These are phyloP conservation scores for Oreamnos americanus DNA, from an alignment of 2,113 vertebrate species.

Conservation along the genomic window DNA sequence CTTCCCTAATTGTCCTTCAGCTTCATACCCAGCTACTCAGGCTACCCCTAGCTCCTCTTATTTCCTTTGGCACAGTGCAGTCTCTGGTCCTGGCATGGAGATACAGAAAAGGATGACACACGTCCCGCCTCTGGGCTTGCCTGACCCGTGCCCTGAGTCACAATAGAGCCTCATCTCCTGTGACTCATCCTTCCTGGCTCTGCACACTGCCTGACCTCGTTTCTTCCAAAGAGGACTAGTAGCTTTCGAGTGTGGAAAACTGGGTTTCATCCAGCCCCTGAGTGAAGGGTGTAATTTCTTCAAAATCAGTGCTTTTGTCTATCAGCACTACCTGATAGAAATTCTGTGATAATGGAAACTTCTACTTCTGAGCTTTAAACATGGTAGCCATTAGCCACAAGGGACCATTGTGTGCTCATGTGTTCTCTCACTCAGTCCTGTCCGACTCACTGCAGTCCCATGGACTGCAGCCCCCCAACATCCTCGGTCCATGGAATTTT, in stretches of 20 bases:
- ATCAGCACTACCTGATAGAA: not conserved
- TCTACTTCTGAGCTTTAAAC: not conserved
- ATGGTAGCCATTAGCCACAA: not conserved
- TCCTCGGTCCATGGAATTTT: not conserved
- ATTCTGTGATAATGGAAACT: not conserved
- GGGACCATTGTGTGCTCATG: not conserved
- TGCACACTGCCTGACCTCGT: too few species aligned
- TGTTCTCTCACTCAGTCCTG: not conserved
- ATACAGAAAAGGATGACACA: accelerated
- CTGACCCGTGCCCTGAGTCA: not conserved
- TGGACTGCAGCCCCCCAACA: not conserved
- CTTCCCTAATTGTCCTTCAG: not conserved
- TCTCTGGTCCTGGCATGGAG: not conserved
- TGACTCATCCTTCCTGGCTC: not conserved
- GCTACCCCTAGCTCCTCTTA: not conserved
- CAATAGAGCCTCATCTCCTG: not conserved
- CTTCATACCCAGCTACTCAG: not conserved
- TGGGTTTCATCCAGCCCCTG: not conserved
- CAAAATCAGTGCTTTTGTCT: not conserved
- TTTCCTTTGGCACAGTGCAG: not conserved
- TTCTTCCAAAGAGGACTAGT: not conserved
- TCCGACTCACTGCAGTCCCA: not conserved
- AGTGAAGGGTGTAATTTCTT: not conserved
- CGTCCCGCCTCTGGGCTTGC: not conserved
- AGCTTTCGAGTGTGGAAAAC: not conserved